Base-by-base conservation (phyloP, 1,140 invertebrate species). In the Musca domestica region DNA sequence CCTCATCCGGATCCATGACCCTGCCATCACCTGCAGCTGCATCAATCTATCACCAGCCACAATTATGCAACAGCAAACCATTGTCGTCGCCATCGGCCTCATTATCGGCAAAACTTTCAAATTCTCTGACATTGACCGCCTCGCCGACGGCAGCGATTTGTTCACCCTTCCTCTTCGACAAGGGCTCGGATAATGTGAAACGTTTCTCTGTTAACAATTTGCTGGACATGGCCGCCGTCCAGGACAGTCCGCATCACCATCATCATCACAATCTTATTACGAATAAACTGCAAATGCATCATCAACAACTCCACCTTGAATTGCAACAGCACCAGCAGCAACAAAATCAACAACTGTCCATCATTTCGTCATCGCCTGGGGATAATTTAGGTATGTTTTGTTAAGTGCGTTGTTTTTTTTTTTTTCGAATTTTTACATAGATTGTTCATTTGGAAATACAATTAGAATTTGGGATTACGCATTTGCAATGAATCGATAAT, bases 151-250 rank as follows among this genome's bases (percentile, higher is more conserved):
- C 49, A 51, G 34, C 48, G 48, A 66, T 66, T 23, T 49, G 3
- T 51, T 66, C 23, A n/a, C 61, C 46, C 30, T 69, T 34, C 41
- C 49, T 63, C 19, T 63, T 47, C 30, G 47, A 23, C 6, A 69
- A 67, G 41, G 69, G 69, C 48, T 69, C 71, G 9, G 71, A 72
- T 27, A 72, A 72, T 69, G 71, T 72, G 19, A 72, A 72, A 67
- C 61, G 71, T 49, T 72, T 72, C 46, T 72, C 71, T 6, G 71
- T 72, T 20, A 72, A 72, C 56, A 72, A 72, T 66, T 69, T 72
- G 34, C 30, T 72, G 23, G 61, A 72, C 65, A 67, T 72, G 52
- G 69, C 71, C 15, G 56, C 56, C 27, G 56, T 23, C 17, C 56
- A 61, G 19, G 20, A 51, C 48, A 27, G 25, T 27, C n/a, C n/a